Percentiles rank a stretch among this genome's conserved stretches.
phyloP scores from a whole-genome alignment of 2,888 invertebrate species.

The Spisula subtruncata region DNA sequence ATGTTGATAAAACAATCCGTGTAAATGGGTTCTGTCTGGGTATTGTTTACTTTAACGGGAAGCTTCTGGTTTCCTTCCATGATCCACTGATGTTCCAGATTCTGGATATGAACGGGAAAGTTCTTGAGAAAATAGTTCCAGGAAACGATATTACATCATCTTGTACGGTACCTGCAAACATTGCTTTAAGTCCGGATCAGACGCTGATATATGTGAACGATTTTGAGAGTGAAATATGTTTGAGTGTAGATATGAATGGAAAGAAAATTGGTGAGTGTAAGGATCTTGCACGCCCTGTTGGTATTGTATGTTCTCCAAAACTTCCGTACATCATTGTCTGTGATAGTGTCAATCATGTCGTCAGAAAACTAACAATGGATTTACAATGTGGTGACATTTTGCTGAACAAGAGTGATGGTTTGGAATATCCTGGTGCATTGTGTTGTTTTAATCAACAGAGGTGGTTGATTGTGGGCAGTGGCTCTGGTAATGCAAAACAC shows the following conservation, averaged over 20 bases:
- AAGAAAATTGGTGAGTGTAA: neutral
- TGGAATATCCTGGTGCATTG: neutral
- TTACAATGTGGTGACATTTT: neutral
- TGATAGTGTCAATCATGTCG: neutral
- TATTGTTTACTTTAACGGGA: neutral
- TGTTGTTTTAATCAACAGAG: neutral
- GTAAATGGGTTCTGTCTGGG: neutral
- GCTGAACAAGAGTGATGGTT: neutral
- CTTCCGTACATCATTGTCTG: neutral
- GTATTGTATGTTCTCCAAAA: neutral
- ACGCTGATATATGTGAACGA: neutral
- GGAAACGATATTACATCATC: neutral
- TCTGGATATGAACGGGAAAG: neutral
- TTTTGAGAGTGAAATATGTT: neutral
- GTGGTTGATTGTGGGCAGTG: neutral
- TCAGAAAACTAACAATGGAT: neutral
- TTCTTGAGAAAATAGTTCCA: neutral
- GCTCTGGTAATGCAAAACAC: neutral
- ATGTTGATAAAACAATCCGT: neutral
- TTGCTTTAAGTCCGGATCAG: conserved; percentile 4
- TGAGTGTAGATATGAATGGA: neutral
- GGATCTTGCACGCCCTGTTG: neutral
- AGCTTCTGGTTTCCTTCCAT: neutral
- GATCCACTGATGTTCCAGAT: neutral
- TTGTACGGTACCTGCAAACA: neutral